Conservation (phyloP, 2,113 vertebrate species). For the Alosa alosa region DNA sequence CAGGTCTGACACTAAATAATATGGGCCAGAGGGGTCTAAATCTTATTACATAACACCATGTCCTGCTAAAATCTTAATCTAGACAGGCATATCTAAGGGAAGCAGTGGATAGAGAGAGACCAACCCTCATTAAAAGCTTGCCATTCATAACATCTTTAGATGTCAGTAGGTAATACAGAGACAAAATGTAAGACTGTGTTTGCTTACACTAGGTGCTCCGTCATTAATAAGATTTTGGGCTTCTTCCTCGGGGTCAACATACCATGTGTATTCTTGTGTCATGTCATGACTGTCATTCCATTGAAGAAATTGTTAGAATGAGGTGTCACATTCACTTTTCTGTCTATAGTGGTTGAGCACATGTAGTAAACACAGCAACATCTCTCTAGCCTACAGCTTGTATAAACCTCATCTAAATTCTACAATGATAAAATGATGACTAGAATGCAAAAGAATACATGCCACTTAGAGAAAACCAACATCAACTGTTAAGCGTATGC, state of each 20-base stretch:
- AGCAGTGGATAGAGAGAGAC: background rate
- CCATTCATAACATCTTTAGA: background rate
- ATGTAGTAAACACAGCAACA: background rate
- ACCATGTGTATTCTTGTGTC: background rate
- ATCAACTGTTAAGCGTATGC: background rate
- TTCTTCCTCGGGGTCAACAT: background rate
- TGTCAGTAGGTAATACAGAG: background rate
- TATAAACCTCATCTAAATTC: background rate
- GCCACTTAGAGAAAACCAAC: background rate
- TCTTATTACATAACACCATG: conserved; percentile 38
- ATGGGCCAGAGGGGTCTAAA: conserved; percentile 31
- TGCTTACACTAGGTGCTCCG: background rate
- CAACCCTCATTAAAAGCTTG: background rate
- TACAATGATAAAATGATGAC: background rate
- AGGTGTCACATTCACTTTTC: conserved; percentile 12
- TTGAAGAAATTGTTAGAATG: conserved; percentile 9
- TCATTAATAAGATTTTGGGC: background rate
- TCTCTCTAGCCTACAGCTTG: background rate
- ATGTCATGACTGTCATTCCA: background rate
- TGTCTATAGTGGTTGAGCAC: background rate
- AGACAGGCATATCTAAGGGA: background rate
- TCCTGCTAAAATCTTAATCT: conserved; percentile 29
- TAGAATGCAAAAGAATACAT: background rate
- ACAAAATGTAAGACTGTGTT: background rate
- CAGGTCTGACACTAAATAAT: conserved; percentile 26